Conservation (phyloP, 2,888 invertebrate genomes). For the Melinaea menophilus region DNA sequence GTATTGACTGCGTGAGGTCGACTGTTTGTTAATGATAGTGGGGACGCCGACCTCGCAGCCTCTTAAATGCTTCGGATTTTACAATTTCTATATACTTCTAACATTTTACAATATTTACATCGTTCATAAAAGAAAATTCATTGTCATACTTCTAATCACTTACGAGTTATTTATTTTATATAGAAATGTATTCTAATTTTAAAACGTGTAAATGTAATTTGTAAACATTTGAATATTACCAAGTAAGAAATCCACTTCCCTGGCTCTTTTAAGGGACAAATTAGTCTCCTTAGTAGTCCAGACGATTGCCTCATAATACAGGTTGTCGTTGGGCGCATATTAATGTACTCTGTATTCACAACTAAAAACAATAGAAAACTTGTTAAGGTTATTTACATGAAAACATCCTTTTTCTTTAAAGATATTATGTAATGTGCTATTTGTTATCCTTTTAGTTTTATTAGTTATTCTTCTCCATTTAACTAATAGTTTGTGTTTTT, state of each 20-base stretch:
- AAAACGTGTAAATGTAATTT: neutral
- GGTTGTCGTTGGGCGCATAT: slow-evolving; percentile 34
- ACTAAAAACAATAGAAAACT: neutral
- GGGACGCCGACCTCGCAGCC: slow-evolving; percentile 18
- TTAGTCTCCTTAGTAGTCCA: slow-evolving; percentile 44
- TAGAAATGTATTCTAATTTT: no score
- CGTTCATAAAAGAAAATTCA: no score
- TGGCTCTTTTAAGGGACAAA: slow-evolving; percentile 34
- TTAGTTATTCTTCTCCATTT: neutral
- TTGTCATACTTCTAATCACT: no score
- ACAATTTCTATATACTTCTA: no score
- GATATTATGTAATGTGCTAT: neutral
- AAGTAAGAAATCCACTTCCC: slow-evolving; percentile 14
- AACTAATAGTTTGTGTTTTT: neutral
- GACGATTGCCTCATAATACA: slow-evolving; percentile 39
- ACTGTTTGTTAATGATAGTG: slow-evolving; percentile 51
- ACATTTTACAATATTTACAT: no score
- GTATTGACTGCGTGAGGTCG: slow-evolving; percentile 56
- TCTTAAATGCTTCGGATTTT: no score
- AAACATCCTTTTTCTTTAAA: no score
- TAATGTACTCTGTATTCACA: slow-evolving; percentile 33
- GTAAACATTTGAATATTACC: slow-evolving; percentile 6
- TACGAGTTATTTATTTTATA: no score
- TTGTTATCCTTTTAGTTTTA: neutral
- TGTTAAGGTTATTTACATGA: neutral